These are phyloP conservation scores for Oryzias sinensis DNA, from an alignment of 2,797 vertebrate genomes.

Conservation along the genomic window DNA sequence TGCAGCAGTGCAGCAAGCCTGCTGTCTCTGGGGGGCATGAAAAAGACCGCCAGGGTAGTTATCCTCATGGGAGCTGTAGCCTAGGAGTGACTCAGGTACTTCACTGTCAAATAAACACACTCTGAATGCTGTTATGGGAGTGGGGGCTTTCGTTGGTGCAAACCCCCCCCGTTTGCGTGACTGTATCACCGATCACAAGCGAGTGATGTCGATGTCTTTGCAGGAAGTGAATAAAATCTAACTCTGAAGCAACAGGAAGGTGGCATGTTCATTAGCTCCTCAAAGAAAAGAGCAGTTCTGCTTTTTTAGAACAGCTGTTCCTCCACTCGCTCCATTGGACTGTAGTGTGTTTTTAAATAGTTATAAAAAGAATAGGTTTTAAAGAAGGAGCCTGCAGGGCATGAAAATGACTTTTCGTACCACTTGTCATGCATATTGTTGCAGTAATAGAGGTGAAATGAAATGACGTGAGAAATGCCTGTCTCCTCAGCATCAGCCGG, in stretches of 20 bases:
- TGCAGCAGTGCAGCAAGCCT: constrained; percentile 78
- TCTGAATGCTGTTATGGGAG: neutral
- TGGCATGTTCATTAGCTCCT: constrained; percentile 53
- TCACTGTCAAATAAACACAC: constrained; percentile 22
- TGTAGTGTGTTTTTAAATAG: constrained; percentile 8
- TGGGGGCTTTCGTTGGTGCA: neutral
- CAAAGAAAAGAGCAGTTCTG: constrained; percentile 43
- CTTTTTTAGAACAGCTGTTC: constrained; percentile 62
- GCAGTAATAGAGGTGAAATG: neutral
- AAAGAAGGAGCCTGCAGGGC: neutral
- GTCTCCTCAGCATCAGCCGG: constrained; percentile 59
- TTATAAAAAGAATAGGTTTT: neutral
- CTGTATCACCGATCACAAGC: neutral
- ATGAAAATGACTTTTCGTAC: neutral
- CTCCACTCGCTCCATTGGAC: constrained; percentile 10
- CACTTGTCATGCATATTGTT: neutral
- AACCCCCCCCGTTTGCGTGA: neutral
- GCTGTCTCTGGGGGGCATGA: constrained; percentile 79
- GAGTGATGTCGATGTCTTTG: constrained; percentile 6
- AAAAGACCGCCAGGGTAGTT: constrained; percentile 72
- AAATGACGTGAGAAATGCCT: constrained; percentile 17
- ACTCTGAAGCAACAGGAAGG: constrained; percentile 72
- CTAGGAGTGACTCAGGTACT: constrained; percentile 63
- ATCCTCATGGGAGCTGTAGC: constrained; percentile 66
- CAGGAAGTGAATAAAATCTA: constrained; percentile 70